Evolutionary conservation across 1,140 invertebrate genomes (phyloP), one percentile per base, ranked within the genome.

Genomic region (Halesus radiatus): DNA sequence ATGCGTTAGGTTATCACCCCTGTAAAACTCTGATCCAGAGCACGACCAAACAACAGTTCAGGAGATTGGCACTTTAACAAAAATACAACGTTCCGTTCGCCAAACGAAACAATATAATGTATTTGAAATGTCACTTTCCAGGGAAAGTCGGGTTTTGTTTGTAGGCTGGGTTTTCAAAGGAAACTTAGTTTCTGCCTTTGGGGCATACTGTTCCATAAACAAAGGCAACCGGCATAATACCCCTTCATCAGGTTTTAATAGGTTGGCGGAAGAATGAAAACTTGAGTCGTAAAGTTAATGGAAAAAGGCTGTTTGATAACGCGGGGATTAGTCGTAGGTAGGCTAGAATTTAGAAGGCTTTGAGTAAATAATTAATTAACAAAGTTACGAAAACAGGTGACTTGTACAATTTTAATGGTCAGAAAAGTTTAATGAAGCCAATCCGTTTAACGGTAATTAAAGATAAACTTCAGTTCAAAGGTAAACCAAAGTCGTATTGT

Each of bases 251-350:
- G 66, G 66, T 70, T 45, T 70, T 70, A 70, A 70, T 70, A 45
- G 66, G 66, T 70, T 70, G 22, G 37, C 66, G 66, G 66, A 70
- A 70, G 66, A 70, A 70, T 70, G 66, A 50, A 70, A 70, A 70
- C 66, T 70, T 70, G 66, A 70, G 32, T 70, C 32, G 18, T 70
- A 70, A 70, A 70, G 37, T 70, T 70, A 70, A 70, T 70, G 29
- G 66, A 52, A 70, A 70, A 70, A 50, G 66, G 37, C 37, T 70
- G 66, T 52, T 37, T 70, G 37, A 70, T 23, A 70, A 20, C 23
- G 52, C 22, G 29, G 15, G 22, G 29, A 50, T 3, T 70, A 16
- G 32, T 45, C 37, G 8, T 45, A 45, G 8, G 10, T 3, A 23
- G 45, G 5, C 37, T 70, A 70, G 66, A 70, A 7, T 6, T 18